Base-by-base conservation (phyloP, 37 sponge, comb jelly and placozoan species). In the Halichondria panicea region DNA sequence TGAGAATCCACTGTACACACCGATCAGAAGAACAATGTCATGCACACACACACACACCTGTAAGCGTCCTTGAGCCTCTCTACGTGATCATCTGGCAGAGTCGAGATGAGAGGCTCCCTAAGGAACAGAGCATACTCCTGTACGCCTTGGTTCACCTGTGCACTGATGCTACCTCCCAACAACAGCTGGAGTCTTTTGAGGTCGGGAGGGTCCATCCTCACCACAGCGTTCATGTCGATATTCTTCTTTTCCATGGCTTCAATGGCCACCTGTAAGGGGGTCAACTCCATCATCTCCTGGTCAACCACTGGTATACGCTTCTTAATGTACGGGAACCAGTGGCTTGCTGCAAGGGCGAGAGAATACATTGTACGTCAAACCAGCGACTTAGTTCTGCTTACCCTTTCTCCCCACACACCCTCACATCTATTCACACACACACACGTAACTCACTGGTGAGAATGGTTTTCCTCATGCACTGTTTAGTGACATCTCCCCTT, bases 261-360 rank as follows among this genome's bases (percentile, higher is more conserved):
- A 75, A 87, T 71, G 15, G 64, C 88, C 40, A 95, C 95, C 93
- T 94, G 65, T 30, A 84, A 88, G n/a, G 97, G 85, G 8, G 91
- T 75, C 22, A 94, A 66, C 63, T 96, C 94, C 76, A 76, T 66
- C 53, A 68, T 48, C 44, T 86, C 78, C 61, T 77, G 72, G 46
- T 90, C 60, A 37, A 91, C 69, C 21, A 96, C 78, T 24, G 46
- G 59, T 21, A 93, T 93, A 36, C 97, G 55, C 61, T 91, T 94
- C 72, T 90, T 93, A 19, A 96, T 75, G 67, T 94, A 96, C 0
- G 97, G 97, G 61, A 96, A 96, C 80, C 79, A 91, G 58, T 94
- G 84, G 9, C 71, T 53, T n/a, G 92, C 95, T 95, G 64, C 18
- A 21, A 19, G 22, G 57, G 28, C 19, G 30, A 19, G 3, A 12